Percentiles rank a stretch among this genome's conserved stretches.
Conservation (phyloP, 2,113 vertebrate species). For the Hemicordylus capensis region DNA sequence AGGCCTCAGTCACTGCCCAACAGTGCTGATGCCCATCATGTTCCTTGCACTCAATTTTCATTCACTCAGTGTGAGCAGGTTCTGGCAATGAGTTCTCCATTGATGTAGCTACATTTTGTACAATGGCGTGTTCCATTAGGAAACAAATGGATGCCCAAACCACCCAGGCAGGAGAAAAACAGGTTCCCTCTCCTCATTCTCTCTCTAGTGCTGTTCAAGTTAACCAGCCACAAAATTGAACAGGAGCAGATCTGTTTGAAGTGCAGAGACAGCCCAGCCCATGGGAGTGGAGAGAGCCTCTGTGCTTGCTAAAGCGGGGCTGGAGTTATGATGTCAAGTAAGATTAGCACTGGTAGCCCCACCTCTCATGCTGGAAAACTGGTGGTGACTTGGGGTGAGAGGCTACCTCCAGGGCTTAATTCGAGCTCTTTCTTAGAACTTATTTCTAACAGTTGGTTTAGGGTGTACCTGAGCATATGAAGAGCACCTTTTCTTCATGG, state of each 20-base stretch:
- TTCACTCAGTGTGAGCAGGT: too few relatives aligned
- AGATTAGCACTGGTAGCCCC: fast-evolving
- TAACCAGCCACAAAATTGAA: not conserved
- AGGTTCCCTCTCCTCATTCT: not conserved
- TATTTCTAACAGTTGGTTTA: too few relatives aligned
- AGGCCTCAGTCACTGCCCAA: too few relatives aligned
- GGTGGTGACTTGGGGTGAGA: not conserved
- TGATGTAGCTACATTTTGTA: too few relatives aligned
- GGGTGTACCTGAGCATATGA: too few relatives aligned
- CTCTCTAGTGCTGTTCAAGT: not conserved
- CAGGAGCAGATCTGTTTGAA: not conserved
- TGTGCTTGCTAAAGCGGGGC: not conserved
- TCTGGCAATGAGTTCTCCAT: too few relatives aligned
- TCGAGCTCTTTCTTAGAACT: too few relatives aligned
- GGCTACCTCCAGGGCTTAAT: not conserved
- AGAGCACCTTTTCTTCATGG: too few relatives aligned
- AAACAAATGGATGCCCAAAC: not conserved
- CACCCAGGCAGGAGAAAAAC: not conserved
- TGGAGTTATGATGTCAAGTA: not conserved
- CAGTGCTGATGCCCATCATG: too few relatives aligned
- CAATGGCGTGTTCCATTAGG: too few relatives aligned
- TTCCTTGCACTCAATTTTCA: too few relatives aligned
- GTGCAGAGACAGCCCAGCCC: not conserved
- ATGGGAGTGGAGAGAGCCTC: not conserved
- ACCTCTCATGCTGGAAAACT: not conserved